A percentile compares a stretch with the other conserved stretches of the same genome.
Evolutionary conservation across 2,797 vertebrate genomes (phyloP).

Genomic region (Neosilurus mollespiculum): DNA sequence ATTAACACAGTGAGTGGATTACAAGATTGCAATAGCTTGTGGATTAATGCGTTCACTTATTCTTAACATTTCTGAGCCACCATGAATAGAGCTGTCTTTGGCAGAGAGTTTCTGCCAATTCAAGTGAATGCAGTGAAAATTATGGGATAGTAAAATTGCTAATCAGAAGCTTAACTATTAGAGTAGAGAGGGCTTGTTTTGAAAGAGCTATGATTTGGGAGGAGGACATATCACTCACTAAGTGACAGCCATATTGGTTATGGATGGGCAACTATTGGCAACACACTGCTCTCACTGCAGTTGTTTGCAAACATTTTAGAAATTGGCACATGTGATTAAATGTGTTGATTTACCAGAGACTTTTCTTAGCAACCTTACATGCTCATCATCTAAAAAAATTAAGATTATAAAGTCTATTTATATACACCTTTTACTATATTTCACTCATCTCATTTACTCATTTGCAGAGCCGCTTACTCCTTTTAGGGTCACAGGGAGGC

Average conservation of each 20-base stretch:
- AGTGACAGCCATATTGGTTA: constrained; percentile 45
- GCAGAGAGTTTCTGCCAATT: constrained; percentile 42
- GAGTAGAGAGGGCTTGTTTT: constrained; percentile 39
- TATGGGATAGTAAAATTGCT: constrained; percentile 53
- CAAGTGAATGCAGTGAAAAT: constrained; percentile 48
- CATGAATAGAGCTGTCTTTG: constrained; percentile 67
- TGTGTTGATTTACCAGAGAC: background rate
- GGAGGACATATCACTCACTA: constrained; percentile 45
- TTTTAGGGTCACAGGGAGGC: no score
- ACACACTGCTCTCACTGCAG: constrained; percentile 16
- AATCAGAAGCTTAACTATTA: constrained; percentile 55
- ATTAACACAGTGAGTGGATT: constrained; percentile 80
- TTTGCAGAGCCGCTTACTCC: no score
- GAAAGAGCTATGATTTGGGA: constrained; percentile 51
- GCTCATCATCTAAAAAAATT: constrained; percentile 2
- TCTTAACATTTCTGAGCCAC: constrained; percentile 73
- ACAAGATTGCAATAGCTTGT: constrained; percentile 75
- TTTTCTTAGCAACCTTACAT: background rate
- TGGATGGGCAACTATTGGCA: constrained; percentile 23
- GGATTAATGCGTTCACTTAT: constrained; percentile 78
- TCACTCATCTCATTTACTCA: no score
- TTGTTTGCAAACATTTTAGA: constrained; percentile 19
- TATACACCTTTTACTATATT: background rate
- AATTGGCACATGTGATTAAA: background rate
- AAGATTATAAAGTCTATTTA: background rate